Percentiles rank a stretch among this genome's conserved stretches.
phyloP scores from a whole-genome alignment of 1,140 invertebrate genomes.

The Nephotettix cincticeps region DNA sequence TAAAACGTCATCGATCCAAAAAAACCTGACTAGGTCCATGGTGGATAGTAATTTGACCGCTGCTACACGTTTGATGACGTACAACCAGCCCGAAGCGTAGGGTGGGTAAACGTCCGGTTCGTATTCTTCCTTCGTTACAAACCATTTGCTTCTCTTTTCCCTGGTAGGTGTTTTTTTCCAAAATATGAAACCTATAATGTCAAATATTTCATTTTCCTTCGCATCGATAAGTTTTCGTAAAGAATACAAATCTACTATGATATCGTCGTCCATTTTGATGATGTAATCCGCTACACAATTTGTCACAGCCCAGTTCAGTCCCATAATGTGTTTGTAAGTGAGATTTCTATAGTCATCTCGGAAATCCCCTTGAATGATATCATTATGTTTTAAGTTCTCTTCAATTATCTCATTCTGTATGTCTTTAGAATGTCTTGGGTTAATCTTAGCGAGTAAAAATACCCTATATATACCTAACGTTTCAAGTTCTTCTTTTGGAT shows the following conservation, averaged over 20 bases:
- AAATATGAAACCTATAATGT: conserved; percentile 66
- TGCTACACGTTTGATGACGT: conserved; percentile 63
- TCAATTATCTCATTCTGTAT: conserved; percentile 58
- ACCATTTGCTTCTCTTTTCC: conserved; percentile 75
- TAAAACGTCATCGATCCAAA: conserved; percentile 86
- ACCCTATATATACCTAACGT: conserved; percentile 60
- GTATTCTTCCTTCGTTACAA: conserved; percentile 67
- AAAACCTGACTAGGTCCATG: conserved; percentile 54
- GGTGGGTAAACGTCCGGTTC: conserved; percentile 60
- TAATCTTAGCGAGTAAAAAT: conserved; percentile 68
- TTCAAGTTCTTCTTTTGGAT: conserved; percentile 55
- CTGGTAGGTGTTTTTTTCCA: conserved; percentile 63
- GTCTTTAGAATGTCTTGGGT: conserved; percentile 52
- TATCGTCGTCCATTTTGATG: conserved; percentile 89
- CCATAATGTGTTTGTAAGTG: conserved; percentile 89
- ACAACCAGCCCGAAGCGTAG: conserved; percentile 83
- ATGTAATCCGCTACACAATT: conserved; percentile 68
- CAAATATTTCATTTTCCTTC: conserved; percentile 41
- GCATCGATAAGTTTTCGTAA: conserved; percentile 52
- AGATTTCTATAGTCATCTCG: conserved; percentile 79
- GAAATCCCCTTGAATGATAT: conserved; percentile 80
- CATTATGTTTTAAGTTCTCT: conserved; percentile 63
- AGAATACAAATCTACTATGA: conserved; percentile 72
- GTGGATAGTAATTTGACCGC: conserved; percentile 54
- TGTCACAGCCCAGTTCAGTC: conserved; percentile 69